Evolutionary conservation across 2,888 invertebrate genomes (phyloP).

Genomic region (Coecobrya sp.): DNA sequence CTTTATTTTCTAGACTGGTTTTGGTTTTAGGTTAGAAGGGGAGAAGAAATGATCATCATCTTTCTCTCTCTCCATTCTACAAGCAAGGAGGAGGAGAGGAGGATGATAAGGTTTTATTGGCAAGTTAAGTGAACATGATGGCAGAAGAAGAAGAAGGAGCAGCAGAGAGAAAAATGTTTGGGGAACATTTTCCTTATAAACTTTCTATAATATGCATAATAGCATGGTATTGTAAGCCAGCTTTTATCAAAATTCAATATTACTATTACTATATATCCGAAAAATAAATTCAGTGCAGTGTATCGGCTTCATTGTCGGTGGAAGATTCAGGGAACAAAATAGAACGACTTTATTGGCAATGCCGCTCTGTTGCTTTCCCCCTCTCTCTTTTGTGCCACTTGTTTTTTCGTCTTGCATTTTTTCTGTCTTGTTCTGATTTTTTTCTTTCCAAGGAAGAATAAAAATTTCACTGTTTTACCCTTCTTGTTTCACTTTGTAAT

Average conservation of each 20-base stretch:
- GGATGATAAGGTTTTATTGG: constrained; percentile 80
- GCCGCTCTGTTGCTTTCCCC: constrained; percentile 35
- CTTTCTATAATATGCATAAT: constrained; percentile 40
- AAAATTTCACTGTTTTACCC: constrained; percentile 2
- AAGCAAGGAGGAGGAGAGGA: constrained; percentile 55
- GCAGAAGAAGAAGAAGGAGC: constrained; percentile 47
- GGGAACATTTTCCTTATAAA: constrained; percentile 27
- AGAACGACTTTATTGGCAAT: constrained; percentile 16
- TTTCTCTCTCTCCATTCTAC: constrained; percentile 11
- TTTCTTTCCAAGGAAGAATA: constrained; percentile 20
- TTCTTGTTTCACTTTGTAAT: neutral
- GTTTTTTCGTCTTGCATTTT: constrained; percentile 34
- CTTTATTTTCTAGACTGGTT: constrained; percentile 74
- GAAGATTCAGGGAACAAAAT: constrained; percentile 25
- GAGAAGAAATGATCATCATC: constrained; percentile 57
- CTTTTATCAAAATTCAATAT: neutral
- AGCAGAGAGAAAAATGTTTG: neutral
- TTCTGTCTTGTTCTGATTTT: constrained; percentile 48
- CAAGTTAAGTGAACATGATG: constrained; percentile 81
- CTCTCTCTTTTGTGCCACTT: constrained; percentile 16
- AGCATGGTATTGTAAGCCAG: neutral
- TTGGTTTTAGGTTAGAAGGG: constrained; percentile 68
- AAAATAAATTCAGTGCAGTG: constrained; percentile 49
- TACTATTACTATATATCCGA: constrained; percentile 2
- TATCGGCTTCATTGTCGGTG: neutral